Percentiles rank a stretch among this genome's conserved stretches.
Conservation (phyloP, 2,888 invertebrate species). For the Stegophylla sp. region DNA sequence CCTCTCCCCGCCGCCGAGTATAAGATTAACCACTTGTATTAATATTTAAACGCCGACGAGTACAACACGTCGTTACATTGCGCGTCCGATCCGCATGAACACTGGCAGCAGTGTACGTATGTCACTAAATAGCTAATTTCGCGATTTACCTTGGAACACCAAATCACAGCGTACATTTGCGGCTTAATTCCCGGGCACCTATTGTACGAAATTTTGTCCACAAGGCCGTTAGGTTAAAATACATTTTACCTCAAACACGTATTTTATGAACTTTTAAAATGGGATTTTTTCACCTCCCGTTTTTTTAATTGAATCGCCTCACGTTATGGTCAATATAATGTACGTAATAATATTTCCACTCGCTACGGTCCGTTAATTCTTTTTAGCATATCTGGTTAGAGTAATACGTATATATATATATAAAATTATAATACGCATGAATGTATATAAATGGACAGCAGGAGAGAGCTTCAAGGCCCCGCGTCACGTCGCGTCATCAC, state of each 20-base stretch:
- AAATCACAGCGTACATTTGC: neutral
- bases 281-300: neutral
- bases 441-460: neutral
- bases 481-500: neutral
- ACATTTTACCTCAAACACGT: neutral
- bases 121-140: slow-evolving; percentile 12
- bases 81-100: slow-evolving; percentile 13
- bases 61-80: slow-evolving; percentile 5
- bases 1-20: too few species aligned
- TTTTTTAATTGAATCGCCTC: slow-evolving; percentile 16
- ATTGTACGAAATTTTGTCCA: slow-evolving; percentile 14
- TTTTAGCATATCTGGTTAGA: slow-evolving; percentile 42
- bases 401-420: neutral
- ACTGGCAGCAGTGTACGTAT: too few species aligned
- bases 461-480: slow-evolving; percentile 33
- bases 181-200: neutral
- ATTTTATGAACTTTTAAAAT: slow-evolving; percentile 28
- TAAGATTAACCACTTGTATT: neutral
- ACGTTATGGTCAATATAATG: neutral
- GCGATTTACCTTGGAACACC: slow-evolving; percentile 31
- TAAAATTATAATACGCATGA: too few species aligned
- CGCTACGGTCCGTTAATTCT: slow-evolving; percentile 42
- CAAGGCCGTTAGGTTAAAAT: neutral
- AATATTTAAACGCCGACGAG: neutral
- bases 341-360: slow-evolving; percentile 24